Percentiles rank a stretch among this genome's conserved stretches.
These are phyloP conservation scores for Apocrypta bakeri DNA, from an alignment of 1,140 invertebrate species.

Conservation along the genomic window DNA sequence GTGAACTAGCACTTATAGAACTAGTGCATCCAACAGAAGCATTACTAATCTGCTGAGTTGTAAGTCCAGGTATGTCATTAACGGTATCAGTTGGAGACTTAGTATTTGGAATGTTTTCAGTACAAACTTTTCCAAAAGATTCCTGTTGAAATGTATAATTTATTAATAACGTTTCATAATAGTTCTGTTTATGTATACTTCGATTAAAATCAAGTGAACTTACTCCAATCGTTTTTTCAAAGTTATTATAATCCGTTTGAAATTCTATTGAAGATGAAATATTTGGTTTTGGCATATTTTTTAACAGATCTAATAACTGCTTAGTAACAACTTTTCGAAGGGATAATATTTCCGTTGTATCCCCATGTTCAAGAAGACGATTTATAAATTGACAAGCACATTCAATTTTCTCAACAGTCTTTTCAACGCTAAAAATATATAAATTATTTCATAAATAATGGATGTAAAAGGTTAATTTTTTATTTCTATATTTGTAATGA, in stretches of 20 bases:
- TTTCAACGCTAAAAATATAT: conserved; percentile 77
- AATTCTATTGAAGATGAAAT: conserved; percentile 87
- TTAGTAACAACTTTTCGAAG: conserved; percentile 84
- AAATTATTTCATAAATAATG: conserved; percentile 18
- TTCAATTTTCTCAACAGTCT: conserved; percentile 87
- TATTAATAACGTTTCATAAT: neutral
- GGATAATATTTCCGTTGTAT: conserved; percentile 87
- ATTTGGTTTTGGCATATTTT: conserved; percentile 86
- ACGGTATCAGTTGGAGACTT: conserved; percentile 28
- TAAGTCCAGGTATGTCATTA: conserved; percentile 55
- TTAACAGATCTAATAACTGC: conserved; percentile 85
- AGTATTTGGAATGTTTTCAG: conserved; percentile 73
- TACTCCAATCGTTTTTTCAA: conserved; percentile 80
- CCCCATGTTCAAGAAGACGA: conserved; percentile 86
- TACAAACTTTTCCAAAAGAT: conserved; percentile 82
- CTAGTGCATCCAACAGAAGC: conserved; percentile 72
- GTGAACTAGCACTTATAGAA: conserved; percentile 78
- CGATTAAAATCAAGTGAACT: conserved; percentile 58
- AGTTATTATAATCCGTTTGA: conserved; percentile 85
- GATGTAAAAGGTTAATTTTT: neutral
- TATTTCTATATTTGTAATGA: conserved; percentile 35
- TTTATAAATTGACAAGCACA: conserved; percentile 89
- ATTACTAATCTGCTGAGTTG: conserved; percentile 64
- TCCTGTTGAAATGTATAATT: conserved; percentile 73
- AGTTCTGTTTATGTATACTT: neutral